phyloP scores from a whole-genome alignment of 2,888 invertebrate genomes.

The Piscicola geometra region DNA sequence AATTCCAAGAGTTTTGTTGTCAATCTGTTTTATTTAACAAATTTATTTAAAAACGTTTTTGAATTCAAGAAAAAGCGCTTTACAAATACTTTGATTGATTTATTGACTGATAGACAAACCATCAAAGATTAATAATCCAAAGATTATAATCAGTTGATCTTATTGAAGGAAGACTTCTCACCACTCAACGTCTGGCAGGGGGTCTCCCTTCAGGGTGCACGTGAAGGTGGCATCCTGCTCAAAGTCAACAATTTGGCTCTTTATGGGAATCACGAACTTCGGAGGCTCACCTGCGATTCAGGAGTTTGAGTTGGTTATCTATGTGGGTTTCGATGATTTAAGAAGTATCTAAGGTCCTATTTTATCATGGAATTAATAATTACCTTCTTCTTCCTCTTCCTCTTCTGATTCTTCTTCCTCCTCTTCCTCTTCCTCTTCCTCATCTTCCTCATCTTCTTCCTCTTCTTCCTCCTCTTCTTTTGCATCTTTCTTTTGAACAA shows the following conservation, averaged over 20 bases:
- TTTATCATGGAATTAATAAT: not conserved
- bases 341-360: too few relatives aligned
- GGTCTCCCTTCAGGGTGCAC: constrained; percentile 4
- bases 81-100: not conserved
- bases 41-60: not conserved
- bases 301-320: too few relatives aligned
- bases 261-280: not conserved
- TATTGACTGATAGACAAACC: too few relatives aligned
- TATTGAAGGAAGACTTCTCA: too few relatives aligned
- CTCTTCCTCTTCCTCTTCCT: constrained; percentile 10
- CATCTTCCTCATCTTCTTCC: constrained; percentile 27
- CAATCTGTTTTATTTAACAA: not conserved
- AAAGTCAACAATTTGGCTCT: constrained; percentile 2
- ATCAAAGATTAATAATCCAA: too few relatives aligned
- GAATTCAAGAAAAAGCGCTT: not conserved
- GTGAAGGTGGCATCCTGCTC: constrained; percentile 7
- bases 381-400: constrained; percentile 29
- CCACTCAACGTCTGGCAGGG: not conserved
- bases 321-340: too few relatives aligned
- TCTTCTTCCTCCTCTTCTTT: constrained; percentile 25
- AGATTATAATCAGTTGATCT: too few relatives aligned
- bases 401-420: constrained; percentile 27
- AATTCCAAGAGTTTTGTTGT: not conserved
- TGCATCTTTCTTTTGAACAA: not conserved
- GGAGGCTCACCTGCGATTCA: not conserved